Evolutionary conservation across 30 jellyfish, hydroid and myxozoan genomes (phyloP), one percentile per base, ranked within the genome.

Genomic region (Pelagia noctiluca): DNA sequence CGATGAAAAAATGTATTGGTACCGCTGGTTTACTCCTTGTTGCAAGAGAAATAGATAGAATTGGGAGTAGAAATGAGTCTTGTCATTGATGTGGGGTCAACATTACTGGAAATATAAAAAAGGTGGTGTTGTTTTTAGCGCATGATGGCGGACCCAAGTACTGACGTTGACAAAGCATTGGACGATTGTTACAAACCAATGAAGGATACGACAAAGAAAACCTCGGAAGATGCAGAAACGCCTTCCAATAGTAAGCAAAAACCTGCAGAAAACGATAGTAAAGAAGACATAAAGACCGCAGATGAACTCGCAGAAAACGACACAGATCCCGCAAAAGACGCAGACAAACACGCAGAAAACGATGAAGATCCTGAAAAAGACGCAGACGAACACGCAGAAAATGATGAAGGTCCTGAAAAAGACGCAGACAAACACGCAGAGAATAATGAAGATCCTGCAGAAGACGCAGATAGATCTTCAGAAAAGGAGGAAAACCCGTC

Each of bases 361-460:
- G 30, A 3, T 19, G 80, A 30, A 29, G 80, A 67, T 30, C 63
- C 7, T 34, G 35, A 5, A 67, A 22, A 28, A 2, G 80, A 67
- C 24, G 47, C 16, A 2, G 48, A 63, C 11, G 21, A 19, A 63
- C 47, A 7, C 76, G 76, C 29, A 63, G 76, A 63, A 29, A 48
- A 19, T 63, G 22, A 37, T 38, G 32, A 16, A 8, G 26, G 7
- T n/a, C 76, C 23, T 48, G 76, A 63, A 26, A 12, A 63, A 63
- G 29, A 29, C 72, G 35, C 35, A 24, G 50, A 25, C 50, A 21
- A 25, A 26, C 76, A 8, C 48, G 76, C 23, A 26, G 76, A 63
- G 29, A 21, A 29, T 53, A 72, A n/a, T 46, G 84, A 72, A 23
- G 84, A 30, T 0, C 54, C 53, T 29, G 19, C 61, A 35, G 80